phyloP scores from a whole-genome alignment of 2,888 invertebrate genomes.

The Drosophila stalkeri region DNA sequence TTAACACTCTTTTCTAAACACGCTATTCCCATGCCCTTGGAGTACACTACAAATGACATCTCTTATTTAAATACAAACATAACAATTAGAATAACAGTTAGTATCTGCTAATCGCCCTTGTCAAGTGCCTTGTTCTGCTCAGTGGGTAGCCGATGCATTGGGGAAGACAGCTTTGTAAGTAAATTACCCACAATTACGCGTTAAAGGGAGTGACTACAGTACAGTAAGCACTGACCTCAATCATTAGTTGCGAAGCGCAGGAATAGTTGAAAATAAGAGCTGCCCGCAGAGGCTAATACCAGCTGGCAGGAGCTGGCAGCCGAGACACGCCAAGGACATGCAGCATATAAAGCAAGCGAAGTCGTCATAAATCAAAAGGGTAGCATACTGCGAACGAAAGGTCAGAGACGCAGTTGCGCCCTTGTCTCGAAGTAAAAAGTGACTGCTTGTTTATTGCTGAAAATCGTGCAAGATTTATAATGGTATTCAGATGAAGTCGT shows the following conservation, averaged over 20 bases:
- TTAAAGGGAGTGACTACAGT: slow-evolving; percentile 11
- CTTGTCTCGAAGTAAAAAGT: slow-evolving; percentile 44
- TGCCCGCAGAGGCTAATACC: slow-evolving; percentile 22
- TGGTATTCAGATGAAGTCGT: slow-evolving; percentile 59
- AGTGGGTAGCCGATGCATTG: background rate
- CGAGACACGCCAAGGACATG: slow-evolving; percentile 23
- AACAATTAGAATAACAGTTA: slow-evolving; percentile 47
- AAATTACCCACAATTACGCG: slow-evolving; percentile 72
- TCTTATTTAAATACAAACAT: slow-evolving; percentile 3
- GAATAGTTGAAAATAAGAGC: slow-evolving; percentile 43
- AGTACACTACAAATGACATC: background rate
- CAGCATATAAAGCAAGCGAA: slow-evolving; percentile 55
- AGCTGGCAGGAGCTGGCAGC: slow-evolving; percentile 47
- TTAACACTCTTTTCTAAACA: background rate
- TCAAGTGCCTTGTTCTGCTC: slow-evolving; percentile 41
- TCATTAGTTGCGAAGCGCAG: slow-evolving; percentile 71
- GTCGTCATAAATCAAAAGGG: slow-evolving; percentile 70
- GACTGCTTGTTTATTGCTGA: slow-evolving; percentile 47
- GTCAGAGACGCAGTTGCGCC: slow-evolving; percentile 40
- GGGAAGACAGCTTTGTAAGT: slow-evolving; percentile 49
- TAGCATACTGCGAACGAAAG: slow-evolving; percentile 40
- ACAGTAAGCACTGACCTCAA: slow-evolving; percentile 68
- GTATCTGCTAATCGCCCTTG: slow-evolving; percentile 62
- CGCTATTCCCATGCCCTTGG: background rate
- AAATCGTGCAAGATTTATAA: slow-evolving; percentile 70